phyloP scores from a whole-genome alignment of 2,113 vertebrate species.

The Ginglymostoma cirratum region DNA sequence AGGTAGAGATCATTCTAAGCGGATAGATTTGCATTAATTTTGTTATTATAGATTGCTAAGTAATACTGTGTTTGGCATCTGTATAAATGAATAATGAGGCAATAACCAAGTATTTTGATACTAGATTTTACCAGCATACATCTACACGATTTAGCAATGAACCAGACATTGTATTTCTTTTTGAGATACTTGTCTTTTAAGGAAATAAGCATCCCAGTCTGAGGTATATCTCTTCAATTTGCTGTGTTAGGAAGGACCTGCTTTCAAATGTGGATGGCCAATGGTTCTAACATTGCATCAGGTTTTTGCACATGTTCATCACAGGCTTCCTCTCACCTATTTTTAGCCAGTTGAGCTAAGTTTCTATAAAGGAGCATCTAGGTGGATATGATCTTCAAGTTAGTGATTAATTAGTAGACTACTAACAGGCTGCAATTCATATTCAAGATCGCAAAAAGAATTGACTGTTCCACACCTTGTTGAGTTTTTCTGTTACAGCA shows the following conservation, averaged over 20 bases:
- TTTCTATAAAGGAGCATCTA: neutral
- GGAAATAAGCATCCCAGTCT: neutral
- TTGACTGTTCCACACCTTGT: neutral
- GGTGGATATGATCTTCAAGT: neutral
- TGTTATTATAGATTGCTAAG: neutral
- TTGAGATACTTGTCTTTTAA: neutral
- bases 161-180: neutral
- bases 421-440: neutral
- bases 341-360: neutral
- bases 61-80: neutral
- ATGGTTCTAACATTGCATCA: neutral
- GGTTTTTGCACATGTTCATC: neutral
- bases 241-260: neutral
- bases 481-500: neutral
- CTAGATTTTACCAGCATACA: neutral
- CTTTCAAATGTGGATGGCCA: neutral
- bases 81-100: neutral
- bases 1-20: neutral
- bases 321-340: neutral
- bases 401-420: neutral
- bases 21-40: neutral
- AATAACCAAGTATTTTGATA: conserved; percentile 11
- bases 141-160: neutral
- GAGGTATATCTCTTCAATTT: neutral
- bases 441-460: neutral